These are phyloP conservation scores for Eospalax fontanierii DNA, from an alignment of 2,797 vertebrate species.

Conservation along the genomic window DNA sequence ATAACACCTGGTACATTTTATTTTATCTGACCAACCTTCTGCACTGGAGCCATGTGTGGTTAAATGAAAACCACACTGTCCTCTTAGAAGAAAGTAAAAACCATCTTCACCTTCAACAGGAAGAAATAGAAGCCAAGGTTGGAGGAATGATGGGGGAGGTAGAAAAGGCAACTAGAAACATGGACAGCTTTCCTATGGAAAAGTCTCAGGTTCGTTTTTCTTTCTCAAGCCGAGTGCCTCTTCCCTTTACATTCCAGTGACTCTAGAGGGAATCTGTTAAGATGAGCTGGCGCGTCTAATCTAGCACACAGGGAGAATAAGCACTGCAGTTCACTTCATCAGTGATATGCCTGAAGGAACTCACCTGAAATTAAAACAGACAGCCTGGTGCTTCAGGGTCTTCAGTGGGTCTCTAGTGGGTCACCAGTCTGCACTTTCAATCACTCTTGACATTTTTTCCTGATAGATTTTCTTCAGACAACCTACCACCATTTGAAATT, in stretches of 20 bases:
- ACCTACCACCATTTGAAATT: background rate
- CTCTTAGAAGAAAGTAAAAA: slow-evolving; percentile 30
- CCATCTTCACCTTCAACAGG: background rate
- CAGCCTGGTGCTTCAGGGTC: background rate
- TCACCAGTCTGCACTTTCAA: background rate
- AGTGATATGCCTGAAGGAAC: background rate
- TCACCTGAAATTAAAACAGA: background rate
- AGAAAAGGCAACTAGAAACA: background rate
- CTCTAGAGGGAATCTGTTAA: slow-evolving; percentile 23
- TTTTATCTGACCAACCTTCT: background rate
- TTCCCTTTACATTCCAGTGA: background rate
- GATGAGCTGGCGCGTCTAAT: background rate
- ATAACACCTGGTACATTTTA: background rate
- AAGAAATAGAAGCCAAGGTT: background rate
- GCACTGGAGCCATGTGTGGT: background rate
- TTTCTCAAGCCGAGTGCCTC: background rate
- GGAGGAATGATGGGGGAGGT: too few relatives aligned
- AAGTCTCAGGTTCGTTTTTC: background rate
- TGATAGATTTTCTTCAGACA: background rate
- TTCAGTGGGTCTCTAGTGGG: background rate
- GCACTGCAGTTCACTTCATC: background rate
- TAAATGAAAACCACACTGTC: background rate
- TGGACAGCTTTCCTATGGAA: background rate
- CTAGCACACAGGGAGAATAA: background rate
- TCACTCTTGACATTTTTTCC: background rate